Conservation (phyloP, 2,888 invertebrate genomes). For the Ctena decussata region DNA sequence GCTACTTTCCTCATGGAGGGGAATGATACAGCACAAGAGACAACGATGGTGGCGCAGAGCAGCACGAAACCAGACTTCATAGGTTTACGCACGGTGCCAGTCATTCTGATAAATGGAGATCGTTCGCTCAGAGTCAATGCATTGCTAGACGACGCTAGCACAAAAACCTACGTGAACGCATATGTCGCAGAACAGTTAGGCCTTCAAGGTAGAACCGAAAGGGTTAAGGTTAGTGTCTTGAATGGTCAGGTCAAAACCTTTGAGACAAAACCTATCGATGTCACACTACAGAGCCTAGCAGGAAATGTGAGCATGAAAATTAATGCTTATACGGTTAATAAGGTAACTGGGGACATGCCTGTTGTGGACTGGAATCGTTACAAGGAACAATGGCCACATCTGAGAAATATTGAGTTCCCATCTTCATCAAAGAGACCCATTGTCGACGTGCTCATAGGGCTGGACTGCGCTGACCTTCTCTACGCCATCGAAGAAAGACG, state of each 20-base stretch:
- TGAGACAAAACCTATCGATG: background rate
- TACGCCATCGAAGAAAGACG: background rate
- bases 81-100: constrained; percentile 22
- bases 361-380: constrained; percentile 5
- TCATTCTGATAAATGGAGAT: background rate
- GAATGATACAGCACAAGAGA: background rate
- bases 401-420: constrained; percentile 24
- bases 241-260: constrained; percentile 5
- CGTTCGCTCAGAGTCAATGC: constrained; percentile 17
- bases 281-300: background rate
- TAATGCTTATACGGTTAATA: background rate
- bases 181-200: constrained; percentile 2
- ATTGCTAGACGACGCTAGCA: constrained; percentile 25
- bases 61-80: background rate
- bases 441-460: constrained; percentile 19
- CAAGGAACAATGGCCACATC: background rate
- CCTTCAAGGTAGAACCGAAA: background rate
- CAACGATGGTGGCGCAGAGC: background rate
- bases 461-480: constrained; percentile 3
- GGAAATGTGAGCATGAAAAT: background rate
- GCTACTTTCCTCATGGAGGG: background rate
- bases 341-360: constrained; percentile 11
- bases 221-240: background rate
- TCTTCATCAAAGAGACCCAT: background rate
- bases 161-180: constrained; percentile 13